Evolutionary conservation across 2,113 vertebrate genomes (phyloP).

Genomic region (Charadrius vociferus): DNA sequence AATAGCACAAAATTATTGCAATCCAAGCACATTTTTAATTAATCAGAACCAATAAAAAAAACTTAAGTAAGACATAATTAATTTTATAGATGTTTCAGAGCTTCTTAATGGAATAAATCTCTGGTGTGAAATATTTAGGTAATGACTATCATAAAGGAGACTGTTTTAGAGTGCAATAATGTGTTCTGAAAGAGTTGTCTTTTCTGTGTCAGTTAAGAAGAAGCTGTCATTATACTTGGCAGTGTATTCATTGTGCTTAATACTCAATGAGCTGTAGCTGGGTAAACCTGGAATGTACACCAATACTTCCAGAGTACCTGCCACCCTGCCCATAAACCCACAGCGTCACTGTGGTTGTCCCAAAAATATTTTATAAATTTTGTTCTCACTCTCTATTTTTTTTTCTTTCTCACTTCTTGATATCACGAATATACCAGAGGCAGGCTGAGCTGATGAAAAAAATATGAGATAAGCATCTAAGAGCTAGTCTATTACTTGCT

Average conservation of each 20-base stretch:
- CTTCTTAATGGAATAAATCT: conserved; percentile 70
- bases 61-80: conserved; percentile 67
- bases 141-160: conserved; percentile 75
- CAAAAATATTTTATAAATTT: background rate
- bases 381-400: background rate
- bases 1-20: conserved; percentile 48
- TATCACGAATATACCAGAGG: background rate
- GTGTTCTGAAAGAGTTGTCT: conserved; percentile 39
- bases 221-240: conserved; percentile 42
- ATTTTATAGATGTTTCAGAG: conserved; percentile 60
- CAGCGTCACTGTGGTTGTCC: background rate
- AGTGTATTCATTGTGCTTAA: conserved; percentile 38
- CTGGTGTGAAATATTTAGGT: conserved; percentile 76
- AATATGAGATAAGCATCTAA: background rate
- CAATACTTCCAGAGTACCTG: background rate
- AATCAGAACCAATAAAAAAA: conserved; percentile 60
- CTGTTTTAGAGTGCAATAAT: conserved; percentile 68
- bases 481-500: background rate
- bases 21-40: conserved; percentile 68
- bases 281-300: background rate
- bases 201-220: conserved; percentile 44
- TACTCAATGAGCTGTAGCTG: conserved; percentile 1
- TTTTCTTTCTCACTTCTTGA: background rate
- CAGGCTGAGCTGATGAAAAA: background rate
- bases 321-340: background rate